These are phyloP conservation scores for Catagonus wagneri DNA, from an alignment of 2,113 vertebrate species.

Conservation along the genomic window DNA sequence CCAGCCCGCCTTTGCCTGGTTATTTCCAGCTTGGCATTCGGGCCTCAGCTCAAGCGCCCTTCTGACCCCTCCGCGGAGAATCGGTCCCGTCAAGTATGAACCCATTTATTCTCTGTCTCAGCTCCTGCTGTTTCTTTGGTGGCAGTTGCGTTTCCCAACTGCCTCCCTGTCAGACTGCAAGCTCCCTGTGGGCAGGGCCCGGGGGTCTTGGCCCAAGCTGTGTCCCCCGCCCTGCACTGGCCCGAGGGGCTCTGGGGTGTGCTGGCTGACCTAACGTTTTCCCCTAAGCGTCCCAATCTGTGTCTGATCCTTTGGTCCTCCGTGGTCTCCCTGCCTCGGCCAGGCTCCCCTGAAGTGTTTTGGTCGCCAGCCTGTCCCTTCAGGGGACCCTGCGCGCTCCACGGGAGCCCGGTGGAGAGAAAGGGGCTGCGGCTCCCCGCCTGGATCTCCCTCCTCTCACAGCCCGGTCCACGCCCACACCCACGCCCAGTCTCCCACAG, in stretches of 20 bases:
- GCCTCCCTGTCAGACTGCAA: neutral
- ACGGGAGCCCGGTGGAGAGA: neutral
- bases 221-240: neutral
- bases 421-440: too few relatives aligned
- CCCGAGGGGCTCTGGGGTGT: neutral
- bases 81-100: neutral
- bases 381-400: fast-evolving
- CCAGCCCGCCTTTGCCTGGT: neutral
- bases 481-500: neutral
- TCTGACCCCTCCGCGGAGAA: fast-evolving
- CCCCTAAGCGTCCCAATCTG: neutral
- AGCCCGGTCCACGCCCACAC: neutral
- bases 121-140: neutral
- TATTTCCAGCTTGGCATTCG: neutral
- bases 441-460: neutral
- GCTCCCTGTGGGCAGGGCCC: neutral
- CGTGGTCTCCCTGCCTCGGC: fast-evolving
- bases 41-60: neutral
- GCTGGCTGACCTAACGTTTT: neutral
- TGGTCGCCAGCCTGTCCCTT: neutral
- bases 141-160: neutral
- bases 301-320: fast-evolving
- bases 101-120: neutral
- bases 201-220: neutral
- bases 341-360: neutral